Conservation (phyloP, 2,113 vertebrate species). For the Lutjanus erythropterus region DNA sequence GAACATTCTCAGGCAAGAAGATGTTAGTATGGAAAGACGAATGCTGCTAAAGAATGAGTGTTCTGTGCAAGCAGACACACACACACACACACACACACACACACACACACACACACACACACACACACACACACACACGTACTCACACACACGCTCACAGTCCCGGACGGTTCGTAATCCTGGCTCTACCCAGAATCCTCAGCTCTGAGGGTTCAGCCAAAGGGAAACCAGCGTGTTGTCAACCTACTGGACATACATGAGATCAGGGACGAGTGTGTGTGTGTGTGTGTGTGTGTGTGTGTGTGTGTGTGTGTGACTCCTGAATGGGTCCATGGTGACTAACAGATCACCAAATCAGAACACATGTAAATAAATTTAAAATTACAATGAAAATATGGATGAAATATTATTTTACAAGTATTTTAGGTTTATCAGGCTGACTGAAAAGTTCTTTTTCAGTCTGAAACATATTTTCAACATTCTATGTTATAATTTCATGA, state of each 20-base stretch:
- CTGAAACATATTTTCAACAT: neutral
- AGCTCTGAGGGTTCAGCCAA: constrained; percentile 79
- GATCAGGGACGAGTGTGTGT: constrained; percentile 39
- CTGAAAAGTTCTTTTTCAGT: neutral
- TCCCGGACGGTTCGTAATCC: constrained; percentile 69
- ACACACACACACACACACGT: neutral
- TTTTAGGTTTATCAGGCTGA: neutral
- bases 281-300: constrained; percentile 18
- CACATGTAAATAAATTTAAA: neutral
- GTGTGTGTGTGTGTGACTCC: neutral
- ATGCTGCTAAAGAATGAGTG: constrained; percentile 16
- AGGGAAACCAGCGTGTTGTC: constrained; percentile 76
- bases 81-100: neutral
- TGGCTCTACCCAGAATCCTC: constrained; percentile 72
- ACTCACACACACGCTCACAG: constrained; percentile 9
- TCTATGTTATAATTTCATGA: neutral
- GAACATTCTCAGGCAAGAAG: constrained; percentile 20
- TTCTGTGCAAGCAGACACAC: neutral
- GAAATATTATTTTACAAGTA: neutral
- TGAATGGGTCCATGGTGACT: neutral
- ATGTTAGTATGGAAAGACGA: constrained; percentile 16
- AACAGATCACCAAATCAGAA: neutral
- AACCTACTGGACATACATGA: constrained; percentile 60
- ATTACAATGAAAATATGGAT: neutral
- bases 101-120: neutral